Evolutionary conservation across 2,888 invertebrate species (phyloP).

Genomic region (Ophion slaviceki): DNA sequence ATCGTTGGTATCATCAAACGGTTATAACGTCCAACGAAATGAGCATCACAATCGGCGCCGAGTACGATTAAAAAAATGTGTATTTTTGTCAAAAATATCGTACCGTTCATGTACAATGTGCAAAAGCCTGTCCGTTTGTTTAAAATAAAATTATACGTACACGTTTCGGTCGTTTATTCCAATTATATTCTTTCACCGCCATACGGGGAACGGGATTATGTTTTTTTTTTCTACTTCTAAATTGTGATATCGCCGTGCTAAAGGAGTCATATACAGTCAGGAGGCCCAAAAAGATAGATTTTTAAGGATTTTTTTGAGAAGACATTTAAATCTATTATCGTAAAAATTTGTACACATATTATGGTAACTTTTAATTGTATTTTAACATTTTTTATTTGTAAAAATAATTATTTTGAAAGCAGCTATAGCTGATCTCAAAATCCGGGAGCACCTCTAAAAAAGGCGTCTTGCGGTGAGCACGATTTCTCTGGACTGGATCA

Average conservation of each 20-base stretch:
- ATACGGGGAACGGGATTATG: background rate
- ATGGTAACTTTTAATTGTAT: no score
- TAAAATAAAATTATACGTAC: conserved; percentile 36
- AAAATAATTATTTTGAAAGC: no score
- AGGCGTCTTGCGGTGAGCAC: no score
- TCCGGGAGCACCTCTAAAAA: no score
- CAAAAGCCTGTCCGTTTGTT: conserved; percentile 12
- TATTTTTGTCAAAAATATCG: background rate
- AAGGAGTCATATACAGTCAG: no score
- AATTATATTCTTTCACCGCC: background rate
- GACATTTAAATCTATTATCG: no score
- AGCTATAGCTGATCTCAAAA: no score
- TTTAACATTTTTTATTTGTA: no score
- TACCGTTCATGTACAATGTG: background rate
- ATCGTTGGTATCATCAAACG: conserved; percentile 98
- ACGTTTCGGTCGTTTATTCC: conserved; percentile 5
- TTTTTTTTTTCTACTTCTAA: background rate
- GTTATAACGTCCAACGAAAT: conserved; percentile 93
- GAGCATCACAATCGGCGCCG: conserved; percentile 98
- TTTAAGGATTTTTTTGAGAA: no score
- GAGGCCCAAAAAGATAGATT: no score
- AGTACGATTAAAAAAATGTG: conserved; percentile 90
- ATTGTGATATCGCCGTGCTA: background rate
- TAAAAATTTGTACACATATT: no score
- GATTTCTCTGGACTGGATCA: no score